Conservation (phyloP, 2,888 invertebrate genomes). For the Netelia fuscicornis region DNA sequence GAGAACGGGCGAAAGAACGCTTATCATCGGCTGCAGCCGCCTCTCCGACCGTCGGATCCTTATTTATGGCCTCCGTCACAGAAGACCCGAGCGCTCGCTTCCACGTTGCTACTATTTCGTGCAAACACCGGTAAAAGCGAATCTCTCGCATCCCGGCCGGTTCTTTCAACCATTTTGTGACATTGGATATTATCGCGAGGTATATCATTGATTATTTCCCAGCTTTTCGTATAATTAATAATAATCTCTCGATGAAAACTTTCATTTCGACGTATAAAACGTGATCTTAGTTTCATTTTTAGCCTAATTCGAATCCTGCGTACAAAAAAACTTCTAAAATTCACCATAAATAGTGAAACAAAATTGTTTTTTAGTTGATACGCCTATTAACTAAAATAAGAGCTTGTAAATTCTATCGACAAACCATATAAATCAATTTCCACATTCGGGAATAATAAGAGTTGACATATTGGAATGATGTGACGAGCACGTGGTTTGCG, state of each 20-base stretch:
- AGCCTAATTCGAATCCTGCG: not conserved
- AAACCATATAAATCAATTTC: not conserved
- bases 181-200: not conserved
- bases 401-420: not conserved
- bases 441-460: not conserved
- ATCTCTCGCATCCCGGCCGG: conserved; percentile 29
- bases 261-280: not conserved
- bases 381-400: not conserved
- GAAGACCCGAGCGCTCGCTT: conserved; percentile 47
- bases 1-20: conserved; percentile 77
- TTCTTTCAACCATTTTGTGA: conserved; percentile 44
- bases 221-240: not conserved
- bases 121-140: conserved; percentile 26
- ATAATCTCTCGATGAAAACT: not conserved
- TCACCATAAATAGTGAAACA: not conserved
- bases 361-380: not conserved
- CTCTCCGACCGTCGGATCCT: conserved; percentile 83
- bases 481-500: not conserved
- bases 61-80: conserved; percentile 80
- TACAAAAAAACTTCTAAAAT: not conserved
- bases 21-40: conserved; percentile 82
- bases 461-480: not conserved
- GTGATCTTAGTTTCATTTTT: not conserved
- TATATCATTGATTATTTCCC: not conserved
- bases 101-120: conserved; percentile 55